Evolutionary conservation across 2,888 invertebrate genomes (phyloP).

Genomic region (Meiosimyza platycephala): DNA sequence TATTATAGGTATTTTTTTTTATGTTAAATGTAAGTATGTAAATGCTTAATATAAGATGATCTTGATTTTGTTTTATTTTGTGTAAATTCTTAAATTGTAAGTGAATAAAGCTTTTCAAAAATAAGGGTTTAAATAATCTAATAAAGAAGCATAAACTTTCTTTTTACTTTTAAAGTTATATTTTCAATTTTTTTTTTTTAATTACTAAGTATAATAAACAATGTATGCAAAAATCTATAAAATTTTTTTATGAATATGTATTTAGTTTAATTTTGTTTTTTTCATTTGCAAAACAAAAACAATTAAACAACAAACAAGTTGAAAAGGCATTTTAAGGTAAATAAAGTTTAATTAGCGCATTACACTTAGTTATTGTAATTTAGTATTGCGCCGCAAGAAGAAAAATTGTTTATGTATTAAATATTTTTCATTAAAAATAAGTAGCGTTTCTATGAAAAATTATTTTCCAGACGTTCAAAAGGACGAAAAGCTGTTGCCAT

Average conservation of each 20-base stretch:
- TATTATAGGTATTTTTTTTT: not conserved
- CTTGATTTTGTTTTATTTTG: not conserved
- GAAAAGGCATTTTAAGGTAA: constrained; percentile 22
- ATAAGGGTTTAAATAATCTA: not conserved
- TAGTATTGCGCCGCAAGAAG: too few species aligned
- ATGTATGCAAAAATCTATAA: constrained; percentile 17
- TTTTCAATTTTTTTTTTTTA: too few species aligned
- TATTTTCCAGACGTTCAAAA: constrained; percentile 6
- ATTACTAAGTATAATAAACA: not conserved
- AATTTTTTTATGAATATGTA: not conserved
- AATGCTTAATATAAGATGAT: not conserved
- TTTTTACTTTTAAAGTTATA: too few species aligned
- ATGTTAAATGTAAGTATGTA: not conserved
- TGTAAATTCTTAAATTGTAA: constrained; percentile 2
- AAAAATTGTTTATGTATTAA: too few species aligned
- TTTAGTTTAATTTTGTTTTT: constrained; percentile 18
- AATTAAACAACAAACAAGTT: constrained; percentile 23
- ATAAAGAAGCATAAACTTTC: not conserved
- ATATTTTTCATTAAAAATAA: too few species aligned
- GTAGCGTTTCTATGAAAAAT: not conserved
- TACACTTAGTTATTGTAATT: too few species aligned
- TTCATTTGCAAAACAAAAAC: not conserved
- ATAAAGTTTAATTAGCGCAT: not conserved
- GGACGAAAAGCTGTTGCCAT: constrained; percentile 21
- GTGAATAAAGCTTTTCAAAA: constrained; percentile 16